A percentile compares a stretch with the other conserved stretches of the same genome.
Evolutionary conservation across 2,797 vertebrate species (phyloP).

Genomic region (Enoplosus armatus): DNA sequence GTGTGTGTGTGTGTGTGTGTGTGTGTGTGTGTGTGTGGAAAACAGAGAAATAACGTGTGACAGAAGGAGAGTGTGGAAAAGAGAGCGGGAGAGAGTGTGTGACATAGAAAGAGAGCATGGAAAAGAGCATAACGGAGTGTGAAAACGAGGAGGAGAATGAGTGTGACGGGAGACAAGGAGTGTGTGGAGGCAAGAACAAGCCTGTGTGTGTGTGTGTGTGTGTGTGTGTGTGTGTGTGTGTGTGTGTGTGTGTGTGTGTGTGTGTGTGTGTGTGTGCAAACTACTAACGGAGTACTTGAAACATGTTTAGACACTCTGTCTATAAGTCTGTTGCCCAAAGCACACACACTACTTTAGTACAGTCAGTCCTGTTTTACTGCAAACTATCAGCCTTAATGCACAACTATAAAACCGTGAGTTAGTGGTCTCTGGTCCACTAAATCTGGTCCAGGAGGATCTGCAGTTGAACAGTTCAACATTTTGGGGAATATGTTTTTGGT

Average conservation of each 20-base stretch:
- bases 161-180: constrained; percentile 47
- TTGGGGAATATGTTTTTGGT: constrained; percentile 10
- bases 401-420: neutral
- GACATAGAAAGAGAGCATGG: constrained; percentile 67
- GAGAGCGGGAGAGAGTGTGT: constrained; percentile 58
- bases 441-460: constrained; percentile 2
- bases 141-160: constrained; percentile 66
- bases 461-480: constrained; percentile 12
- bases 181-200: constrained; percentile 37
- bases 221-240: constrained; percentile 19
- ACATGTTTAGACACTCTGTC: constrained; percentile 42
- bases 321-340: constrained; percentile 55
- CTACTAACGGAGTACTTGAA: constrained; percentile 38
- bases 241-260: constrained; percentile 13
- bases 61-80: constrained; percentile 71
- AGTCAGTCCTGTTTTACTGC: constrained; percentile 1
- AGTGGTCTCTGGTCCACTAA: constrained; percentile 1
- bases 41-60: constrained; percentile 66
- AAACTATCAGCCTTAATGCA: neutral
- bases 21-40: constrained; percentile 22
- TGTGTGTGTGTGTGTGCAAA: constrained; percentile 23
- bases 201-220: constrained; percentile 24
- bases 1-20: constrained; percentile 35
- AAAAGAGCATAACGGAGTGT: constrained; percentile 78
- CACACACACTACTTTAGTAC: neutral